These are phyloP conservation scores for Pseudomyrmex concolor DNA, from an alignment of 1,140 invertebrate species.

Conservation along the genomic window DNA sequence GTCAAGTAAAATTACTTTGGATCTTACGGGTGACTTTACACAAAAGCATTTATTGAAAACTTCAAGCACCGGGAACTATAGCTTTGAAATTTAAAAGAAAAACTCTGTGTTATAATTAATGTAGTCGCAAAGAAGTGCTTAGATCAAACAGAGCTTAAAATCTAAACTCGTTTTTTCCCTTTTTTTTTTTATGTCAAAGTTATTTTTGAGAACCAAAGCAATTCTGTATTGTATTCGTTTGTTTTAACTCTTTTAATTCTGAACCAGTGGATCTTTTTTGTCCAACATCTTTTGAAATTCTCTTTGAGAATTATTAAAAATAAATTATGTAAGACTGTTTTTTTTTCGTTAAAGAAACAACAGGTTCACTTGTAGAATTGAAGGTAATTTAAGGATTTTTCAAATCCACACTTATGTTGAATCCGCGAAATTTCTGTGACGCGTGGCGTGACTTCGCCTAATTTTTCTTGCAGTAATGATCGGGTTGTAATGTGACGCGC, in stretches of 20 bases:
- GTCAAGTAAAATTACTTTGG: neutral
- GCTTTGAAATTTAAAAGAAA: neutral
- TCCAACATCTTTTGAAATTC: too few species aligned
- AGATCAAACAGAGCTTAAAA: slow-evolving; percentile 9
- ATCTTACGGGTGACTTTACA: neutral
- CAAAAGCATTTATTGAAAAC: neutral
- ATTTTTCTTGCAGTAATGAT: slow-evolving; percentile 8
- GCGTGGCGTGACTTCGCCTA: neutral
- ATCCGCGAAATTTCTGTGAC: slow-evolving; percentile 5
- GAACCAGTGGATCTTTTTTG: too few species aligned
- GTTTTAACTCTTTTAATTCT: too few species aligned
- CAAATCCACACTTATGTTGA: neutral
- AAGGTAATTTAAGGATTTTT: neutral
- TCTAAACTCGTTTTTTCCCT: too few species aligned
- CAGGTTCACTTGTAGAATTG: too few species aligned
- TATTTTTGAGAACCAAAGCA: neutral
- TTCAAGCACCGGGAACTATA: neutral
- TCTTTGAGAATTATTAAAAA: too few species aligned
- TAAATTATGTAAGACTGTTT: too few species aligned
- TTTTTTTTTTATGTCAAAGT: neutral
- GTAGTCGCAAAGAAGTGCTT: neutral
- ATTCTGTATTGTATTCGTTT: neutral
- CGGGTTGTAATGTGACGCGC: neutral
- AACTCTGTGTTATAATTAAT: neutral
- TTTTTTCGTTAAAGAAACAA: too few species aligned